These are phyloP conservation scores for Drosophila tristis DNA, from an alignment of 1,140 invertebrate genomes.

Conservation along the genomic window DNA sequence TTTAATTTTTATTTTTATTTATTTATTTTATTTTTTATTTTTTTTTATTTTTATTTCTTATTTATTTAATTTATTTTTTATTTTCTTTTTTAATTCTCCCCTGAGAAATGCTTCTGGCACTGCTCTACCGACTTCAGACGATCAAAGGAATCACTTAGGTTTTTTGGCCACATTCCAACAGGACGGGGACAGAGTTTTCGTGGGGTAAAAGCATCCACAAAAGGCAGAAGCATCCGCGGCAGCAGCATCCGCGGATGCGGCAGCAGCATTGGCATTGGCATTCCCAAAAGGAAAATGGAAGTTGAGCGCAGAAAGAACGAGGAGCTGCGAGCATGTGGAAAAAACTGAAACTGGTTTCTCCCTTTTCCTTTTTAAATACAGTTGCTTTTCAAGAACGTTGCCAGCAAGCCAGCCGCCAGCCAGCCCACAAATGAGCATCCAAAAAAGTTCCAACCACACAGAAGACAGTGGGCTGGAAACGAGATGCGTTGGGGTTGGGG, in stretches of 20 bases:
- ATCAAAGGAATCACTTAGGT: no score
- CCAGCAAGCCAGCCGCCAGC: background rate
- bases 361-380: conserved; percentile 82
- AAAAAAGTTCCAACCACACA: background rate
- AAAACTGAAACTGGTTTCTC: conserved; percentile 78
- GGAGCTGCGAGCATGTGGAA: no score
- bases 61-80: no score
- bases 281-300: conserved; percentile 72
- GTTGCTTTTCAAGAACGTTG: conserved; percentile 61
- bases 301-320: conserved; percentile 27
- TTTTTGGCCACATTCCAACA: no score
- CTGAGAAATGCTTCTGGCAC: no score
- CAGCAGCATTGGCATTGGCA: conserved; percentile 2
- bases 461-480: background rate
- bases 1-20: no score
- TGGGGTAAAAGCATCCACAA: background rate
- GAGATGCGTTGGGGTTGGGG: background rate
- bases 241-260: no score
- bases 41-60: no score
- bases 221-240: conserved; percentile 8
- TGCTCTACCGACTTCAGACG: no score
- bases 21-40: no score
- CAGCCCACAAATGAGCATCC: conserved; percentile 1
- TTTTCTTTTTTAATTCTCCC: no score
- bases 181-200: no score